Conservation (phyloP, 2,888 invertebrate species). For the Meiosimyza platycephala region DNA sequence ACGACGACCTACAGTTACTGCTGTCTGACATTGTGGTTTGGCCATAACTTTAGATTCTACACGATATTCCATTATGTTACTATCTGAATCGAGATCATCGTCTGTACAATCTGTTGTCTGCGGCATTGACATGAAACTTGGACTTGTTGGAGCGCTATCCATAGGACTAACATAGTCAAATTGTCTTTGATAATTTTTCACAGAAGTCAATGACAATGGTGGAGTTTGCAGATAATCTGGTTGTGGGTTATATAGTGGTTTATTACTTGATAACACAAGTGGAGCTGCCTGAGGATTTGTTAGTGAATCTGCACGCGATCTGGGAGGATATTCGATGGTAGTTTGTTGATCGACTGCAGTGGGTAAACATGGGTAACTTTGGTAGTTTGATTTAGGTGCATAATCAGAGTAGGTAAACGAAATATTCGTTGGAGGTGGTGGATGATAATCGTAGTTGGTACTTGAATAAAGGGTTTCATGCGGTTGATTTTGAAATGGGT, state of each 20-base stretch:
- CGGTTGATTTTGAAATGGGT: slow-evolving; percentile 49
- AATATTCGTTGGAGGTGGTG: slow-evolving; percentile 59
- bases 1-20: slow-evolving; percentile 70
- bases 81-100: slow-evolving; percentile 64
- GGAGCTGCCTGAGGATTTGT: slow-evolving; percentile 65
- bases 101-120: slow-evolving; percentile 53
- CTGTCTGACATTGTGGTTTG: slow-evolving; percentile 79
- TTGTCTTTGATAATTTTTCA: slow-evolving; percentile 33
- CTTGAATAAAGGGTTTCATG: not conserved
- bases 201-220: slow-evolving; percentile 15
- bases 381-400: slow-evolving; percentile 48
- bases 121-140: slow-evolving; percentile 54
- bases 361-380: slow-evolving; percentile 67
- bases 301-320: slow-evolving; percentile 52
- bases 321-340: slow-evolving; percentile 68
- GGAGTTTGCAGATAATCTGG: slow-evolving; percentile 31
- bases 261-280: slow-evolving; percentile 59
- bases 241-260: slow-evolving; percentile 56
- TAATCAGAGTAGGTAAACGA: slow-evolving; percentile 59
- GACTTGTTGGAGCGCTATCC: slow-evolving; percentile 53
- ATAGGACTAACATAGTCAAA: slow-evolving; percentile 55
- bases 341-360: slow-evolving; percentile 67
- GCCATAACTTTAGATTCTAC: slow-evolving; percentile 81
- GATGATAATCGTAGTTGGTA: slow-evolving; percentile 27
- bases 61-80: slow-evolving; percentile 71